A percentile compares a stretch with the other conserved stretches of the same genome.
phyloP scores from a whole-genome alignment of 2,797 vertebrate species.

The Basileuterus tristriatus region DNA sequence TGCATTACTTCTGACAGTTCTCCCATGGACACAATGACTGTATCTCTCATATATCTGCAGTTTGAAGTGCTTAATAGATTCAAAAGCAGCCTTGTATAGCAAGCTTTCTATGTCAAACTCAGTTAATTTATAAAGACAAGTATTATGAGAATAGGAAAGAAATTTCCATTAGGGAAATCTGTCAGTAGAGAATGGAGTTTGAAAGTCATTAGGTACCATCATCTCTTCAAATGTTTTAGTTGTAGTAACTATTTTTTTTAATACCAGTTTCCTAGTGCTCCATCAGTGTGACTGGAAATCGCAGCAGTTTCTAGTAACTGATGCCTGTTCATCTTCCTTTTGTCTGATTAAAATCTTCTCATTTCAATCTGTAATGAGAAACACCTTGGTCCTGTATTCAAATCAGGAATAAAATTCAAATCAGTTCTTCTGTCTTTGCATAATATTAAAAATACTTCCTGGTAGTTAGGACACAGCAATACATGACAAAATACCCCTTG shows the following conservation, averaged over 20 bases:
- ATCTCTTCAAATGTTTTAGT: constrained; percentile 29
- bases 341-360: neutral
- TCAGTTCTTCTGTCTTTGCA: neutral
- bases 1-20: neutral
- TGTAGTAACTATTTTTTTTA: neutral
- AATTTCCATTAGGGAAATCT: neutral
- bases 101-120: neutral
- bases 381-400: neutral
- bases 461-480: neutral
- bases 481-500: neutral
- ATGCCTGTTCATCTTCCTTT: neutral
- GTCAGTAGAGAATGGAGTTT: neutral
- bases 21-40: neutral
- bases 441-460: neutral
- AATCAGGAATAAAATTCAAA: neutral
- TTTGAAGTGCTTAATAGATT: neutral
- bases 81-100: neutral
- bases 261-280: neutral
- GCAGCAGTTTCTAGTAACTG: neutral
- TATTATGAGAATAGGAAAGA: neutral
- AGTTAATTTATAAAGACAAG: neutral
- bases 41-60: neutral
- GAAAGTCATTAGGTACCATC: neutral
- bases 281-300: neutral
- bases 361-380: neutral